These are phyloP conservation scores for Melanotaenia maccullochi DNA, from an alignment of 2,797 vertebrate species.

Conservation along the genomic window DNA sequence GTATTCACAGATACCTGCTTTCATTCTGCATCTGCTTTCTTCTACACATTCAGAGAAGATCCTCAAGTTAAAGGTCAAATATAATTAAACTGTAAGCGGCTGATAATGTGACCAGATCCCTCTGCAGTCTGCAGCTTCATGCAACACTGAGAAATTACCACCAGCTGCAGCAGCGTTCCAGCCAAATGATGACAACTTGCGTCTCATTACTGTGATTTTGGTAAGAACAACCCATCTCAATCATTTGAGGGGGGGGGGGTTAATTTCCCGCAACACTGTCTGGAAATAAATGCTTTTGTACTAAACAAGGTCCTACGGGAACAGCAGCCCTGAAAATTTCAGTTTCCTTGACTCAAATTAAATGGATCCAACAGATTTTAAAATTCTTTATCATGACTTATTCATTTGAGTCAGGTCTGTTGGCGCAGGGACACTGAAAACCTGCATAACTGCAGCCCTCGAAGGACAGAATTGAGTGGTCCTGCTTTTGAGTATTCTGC, in stretches of 20 bases:
- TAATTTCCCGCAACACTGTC: background rate
- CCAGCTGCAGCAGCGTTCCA: conserved; percentile 40
- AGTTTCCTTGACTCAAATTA: no score
- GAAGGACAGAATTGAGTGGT: no score
- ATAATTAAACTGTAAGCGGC: background rate
- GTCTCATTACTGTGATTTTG: conserved; percentile 22
- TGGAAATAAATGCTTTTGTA: conserved; percentile 1
- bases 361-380: no score
- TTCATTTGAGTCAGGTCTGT: no score
- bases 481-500: background rate
- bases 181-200: conserved; percentile 29
- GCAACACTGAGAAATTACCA: conserved; percentile 36
- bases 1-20: background rate
- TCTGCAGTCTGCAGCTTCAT: conserved; percentile 6
- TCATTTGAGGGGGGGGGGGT: background rate
- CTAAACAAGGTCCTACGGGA: no score
- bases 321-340: no score
- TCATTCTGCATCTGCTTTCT: background rate
- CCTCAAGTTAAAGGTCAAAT: background rate
- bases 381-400: no score
- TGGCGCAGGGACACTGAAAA: no score
- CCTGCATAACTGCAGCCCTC: no score
- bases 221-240: conserved; percentile 9
- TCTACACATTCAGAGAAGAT: background rate
- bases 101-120: background rate